phyloP scores from a whole-genome alignment of 2,797 vertebrate genomes.

The Myripristis murdjan region DNA sequence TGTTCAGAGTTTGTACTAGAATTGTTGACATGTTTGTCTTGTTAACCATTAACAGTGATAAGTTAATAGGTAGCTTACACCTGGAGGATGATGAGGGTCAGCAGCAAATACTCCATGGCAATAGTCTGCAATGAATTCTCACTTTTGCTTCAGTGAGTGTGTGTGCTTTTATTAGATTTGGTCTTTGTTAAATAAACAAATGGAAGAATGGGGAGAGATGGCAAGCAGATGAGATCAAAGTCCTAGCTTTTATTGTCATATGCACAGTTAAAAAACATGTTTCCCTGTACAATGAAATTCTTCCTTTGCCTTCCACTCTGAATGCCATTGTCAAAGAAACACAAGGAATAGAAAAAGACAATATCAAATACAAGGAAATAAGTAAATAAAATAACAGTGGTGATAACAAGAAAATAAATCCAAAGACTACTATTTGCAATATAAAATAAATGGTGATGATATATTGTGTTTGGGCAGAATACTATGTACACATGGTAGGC shows the following conservation, averaged over 20 bases:
- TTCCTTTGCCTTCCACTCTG: too few relatives aligned
- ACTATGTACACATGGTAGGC: too few relatives aligned
- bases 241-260: constrained; percentile 42
- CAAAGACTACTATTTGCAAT: too few relatives aligned
- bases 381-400: too few relatives aligned
- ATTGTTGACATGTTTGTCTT: constrained; percentile 70
- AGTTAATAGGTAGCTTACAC: constrained; percentile 67
- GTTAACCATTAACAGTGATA: constrained; percentile 70
- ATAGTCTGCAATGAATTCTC: background rate
- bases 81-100: constrained; percentile 36
- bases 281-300: too few relatives aligned
- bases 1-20: constrained; percentile 66
- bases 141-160: constrained; percentile 7
- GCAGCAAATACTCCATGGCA: constrained; percentile 24
- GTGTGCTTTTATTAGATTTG: background rate
- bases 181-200: background rate
- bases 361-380: too few relatives aligned
- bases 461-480: too few relatives aligned
- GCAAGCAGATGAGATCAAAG: constrained; percentile 22
- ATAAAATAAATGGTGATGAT: too few relatives aligned
- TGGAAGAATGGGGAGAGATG: background rate
- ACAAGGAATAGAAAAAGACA: too few relatives aligned
- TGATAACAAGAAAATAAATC: too few relatives aligned
- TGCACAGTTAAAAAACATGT: too few relatives aligned
- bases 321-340: too few relatives aligned